Evolutionary conservation across 2,113 vertebrate genomes (phyloP), one percentile per base, ranked within the genome.

Genomic region (Nematolebias whitei): DNA sequence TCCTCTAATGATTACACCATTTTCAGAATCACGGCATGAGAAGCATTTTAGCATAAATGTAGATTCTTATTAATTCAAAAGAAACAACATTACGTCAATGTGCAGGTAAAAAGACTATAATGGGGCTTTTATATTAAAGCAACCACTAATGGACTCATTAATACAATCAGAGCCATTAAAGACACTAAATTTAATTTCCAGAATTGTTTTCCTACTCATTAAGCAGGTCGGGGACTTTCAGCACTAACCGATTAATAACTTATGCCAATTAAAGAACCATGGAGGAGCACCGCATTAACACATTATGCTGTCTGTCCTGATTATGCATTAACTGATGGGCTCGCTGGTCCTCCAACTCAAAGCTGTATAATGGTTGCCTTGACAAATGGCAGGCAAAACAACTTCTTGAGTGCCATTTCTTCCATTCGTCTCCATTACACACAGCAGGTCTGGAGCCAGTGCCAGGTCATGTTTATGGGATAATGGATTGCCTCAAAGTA

Each of bases 401-500:
- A 68, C 64, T 52, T 35, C 63, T 60, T 23, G 23, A 59, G 51
- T 78, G 68, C 54, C 44, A 48, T 83, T 60, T 62, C 68, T 45
- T 32, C 50, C 39, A 53, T 64, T 70, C 54, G 18, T 73, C 70
- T 74, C 78, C 60, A 84, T 87, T 86, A 80, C 73, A 62, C 32
- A 15, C 22, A 80, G 64, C 54, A 39, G 67, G 51, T 83, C 80
- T 82, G 80, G 75, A 85, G 85, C 75, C 82, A 73, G 82, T 16
- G 74, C 71, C 43, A 22, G 50, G 63, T 73, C 71, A 78, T 75
- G 71, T 88, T 88, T 89, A 86, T 74, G 64, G 80, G 58, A 60
- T 81, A 86, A 88, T 86, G 75, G 76, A 84, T 51, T 50, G 67
- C 77, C 79, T 74, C 48, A 15, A 74, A 84, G 75, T 69, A 74